A percentile compares a stretch with the other conserved stretches of the same genome.
Evolutionary conservation across 2,888 invertebrate genomes (phyloP).

Genomic region (Hydraecia micacea): DNA sequence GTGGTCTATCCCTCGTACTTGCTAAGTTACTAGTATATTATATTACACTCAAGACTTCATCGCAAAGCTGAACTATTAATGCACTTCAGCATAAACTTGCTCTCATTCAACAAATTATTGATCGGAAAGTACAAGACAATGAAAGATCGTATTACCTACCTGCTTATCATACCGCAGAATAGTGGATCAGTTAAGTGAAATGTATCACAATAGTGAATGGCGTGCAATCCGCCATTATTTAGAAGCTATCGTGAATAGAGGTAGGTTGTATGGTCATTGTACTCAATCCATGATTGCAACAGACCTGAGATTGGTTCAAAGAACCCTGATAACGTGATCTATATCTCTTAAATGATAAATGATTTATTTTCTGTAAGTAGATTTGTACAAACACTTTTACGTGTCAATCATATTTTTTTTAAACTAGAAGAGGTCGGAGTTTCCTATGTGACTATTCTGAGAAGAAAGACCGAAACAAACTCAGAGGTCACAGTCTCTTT

Average conservation of each 20-base stretch:
- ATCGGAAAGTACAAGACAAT: slow-evolving; percentile 23
- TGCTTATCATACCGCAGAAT: slow-evolving; percentile 20
- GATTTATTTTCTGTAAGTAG: too few species aligned
- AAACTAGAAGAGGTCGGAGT: too few species aligned
- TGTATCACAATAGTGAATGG: slow-evolving; percentile 20
- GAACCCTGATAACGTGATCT: slow-evolving; percentile 26
- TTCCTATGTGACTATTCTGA: too few species aligned
- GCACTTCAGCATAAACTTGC: slow-evolving; percentile 36
- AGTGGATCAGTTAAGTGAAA: slow-evolving; percentile 4
- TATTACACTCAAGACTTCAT: slow-evolving; percentile 24
- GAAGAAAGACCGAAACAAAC: too few species aligned
- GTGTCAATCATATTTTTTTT: too few species aligned
- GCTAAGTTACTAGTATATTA: background rate
- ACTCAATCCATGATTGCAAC: slow-evolving; percentile 18
- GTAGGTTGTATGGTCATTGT: slow-evolving; percentile 18
- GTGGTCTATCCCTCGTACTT: background rate
- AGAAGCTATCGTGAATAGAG: slow-evolving; percentile 9
- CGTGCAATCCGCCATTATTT: slow-evolving; percentile 11
- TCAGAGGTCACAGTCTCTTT: too few species aligned
- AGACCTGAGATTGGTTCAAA: slow-evolving; percentile 32
- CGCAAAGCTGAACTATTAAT: slow-evolving; percentile 25
- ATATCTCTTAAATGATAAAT: too few species aligned
- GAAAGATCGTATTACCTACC: slow-evolving; percentile 26
- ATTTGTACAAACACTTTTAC: too few species aligned
- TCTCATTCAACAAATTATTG: slow-evolving; percentile 41